Conservation (phyloP, 2,797 vertebrate genomes). For the Bradypus variegatus region DNA sequence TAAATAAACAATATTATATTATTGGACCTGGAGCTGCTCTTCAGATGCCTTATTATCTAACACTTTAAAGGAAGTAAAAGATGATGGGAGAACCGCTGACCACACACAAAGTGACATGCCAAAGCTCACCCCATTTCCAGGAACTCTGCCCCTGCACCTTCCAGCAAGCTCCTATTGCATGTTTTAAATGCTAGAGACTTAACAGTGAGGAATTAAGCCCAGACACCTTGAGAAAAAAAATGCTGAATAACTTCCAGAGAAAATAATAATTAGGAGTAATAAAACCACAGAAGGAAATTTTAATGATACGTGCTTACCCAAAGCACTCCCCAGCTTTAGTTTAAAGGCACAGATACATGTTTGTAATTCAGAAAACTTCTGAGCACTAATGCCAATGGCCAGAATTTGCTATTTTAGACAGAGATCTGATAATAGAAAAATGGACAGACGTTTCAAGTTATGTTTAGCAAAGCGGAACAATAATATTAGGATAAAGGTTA, state of each 20-base stretch:
- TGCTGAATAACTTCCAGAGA: constrained; percentile 48
- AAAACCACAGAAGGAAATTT: constrained; percentile 46
- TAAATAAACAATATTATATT: background rate
- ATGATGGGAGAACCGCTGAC: background rate
- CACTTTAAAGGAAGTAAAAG: background rate
- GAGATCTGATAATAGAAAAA: background rate
- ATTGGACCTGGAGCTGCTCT: background rate
- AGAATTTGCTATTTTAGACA: background rate
- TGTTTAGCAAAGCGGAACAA: background rate
- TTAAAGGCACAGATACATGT: background rate
- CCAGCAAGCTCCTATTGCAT: background rate
- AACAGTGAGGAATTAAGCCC: background rate
- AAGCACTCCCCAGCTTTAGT: background rate
- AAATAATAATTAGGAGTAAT: constrained; percentile 54
- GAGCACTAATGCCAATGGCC: background rate
- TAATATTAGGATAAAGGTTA: background rate
- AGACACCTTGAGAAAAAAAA: constrained; percentile 13
- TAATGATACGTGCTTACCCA: constrained; percentile 4
- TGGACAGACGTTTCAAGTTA: background rate
- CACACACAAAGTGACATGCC: background rate
- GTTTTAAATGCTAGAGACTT: background rate
- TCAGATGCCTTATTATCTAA: background rate
- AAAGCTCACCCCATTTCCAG: background rate
- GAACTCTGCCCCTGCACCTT: background rate
- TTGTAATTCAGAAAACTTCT: background rate